Percentiles rank a stretch among this genome's conserved stretches.
phyloP scores from a whole-genome alignment of 2,113 vertebrate genomes.

The Prochilodus magdalenae region DNA sequence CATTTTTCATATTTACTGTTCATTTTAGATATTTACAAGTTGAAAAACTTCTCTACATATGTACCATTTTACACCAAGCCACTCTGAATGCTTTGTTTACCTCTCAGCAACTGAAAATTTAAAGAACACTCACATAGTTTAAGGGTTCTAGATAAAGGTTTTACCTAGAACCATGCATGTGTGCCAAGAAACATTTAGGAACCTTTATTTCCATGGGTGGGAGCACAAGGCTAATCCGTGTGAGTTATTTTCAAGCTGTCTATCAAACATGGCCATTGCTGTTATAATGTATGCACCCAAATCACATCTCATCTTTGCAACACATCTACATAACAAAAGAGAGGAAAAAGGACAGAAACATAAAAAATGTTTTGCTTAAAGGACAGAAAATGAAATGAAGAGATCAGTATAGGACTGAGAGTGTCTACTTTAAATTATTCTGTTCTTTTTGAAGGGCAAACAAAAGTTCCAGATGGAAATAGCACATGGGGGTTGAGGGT shows the following conservation, averaged over 20 bases:
- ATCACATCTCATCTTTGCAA: not conserved
- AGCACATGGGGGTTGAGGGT: not conserved
- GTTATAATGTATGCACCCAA: not conserved
- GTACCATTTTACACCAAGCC: no score
- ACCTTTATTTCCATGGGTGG: no score
- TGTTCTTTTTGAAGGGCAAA: not conserved
- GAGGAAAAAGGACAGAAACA: not conserved
- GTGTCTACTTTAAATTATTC: not conserved
- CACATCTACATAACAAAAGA: not conserved
- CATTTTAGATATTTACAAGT: no score
- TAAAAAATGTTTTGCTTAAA: not conserved
- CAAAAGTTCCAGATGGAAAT: conserved; percentile 2
- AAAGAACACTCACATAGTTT: no score
- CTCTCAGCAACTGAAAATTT: no score
- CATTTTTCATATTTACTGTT: no score
- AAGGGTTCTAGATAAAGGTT: no score
- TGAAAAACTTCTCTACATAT: no score
- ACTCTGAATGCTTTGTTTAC: no score
- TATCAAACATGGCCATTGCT: not conserved
- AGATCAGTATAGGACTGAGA: not conserved
- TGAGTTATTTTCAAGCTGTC: not conserved
- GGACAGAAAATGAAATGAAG: not conserved
- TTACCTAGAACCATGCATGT: no score
- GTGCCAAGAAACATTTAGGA: no score
- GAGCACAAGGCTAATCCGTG: not conserved